Percentiles rank a stretch among this genome's conserved stretches.
Evolutionary conservation across 2,888 invertebrate genomes (phyloP).

Genomic region (Xanthostigma xanthostigma): DNA sequence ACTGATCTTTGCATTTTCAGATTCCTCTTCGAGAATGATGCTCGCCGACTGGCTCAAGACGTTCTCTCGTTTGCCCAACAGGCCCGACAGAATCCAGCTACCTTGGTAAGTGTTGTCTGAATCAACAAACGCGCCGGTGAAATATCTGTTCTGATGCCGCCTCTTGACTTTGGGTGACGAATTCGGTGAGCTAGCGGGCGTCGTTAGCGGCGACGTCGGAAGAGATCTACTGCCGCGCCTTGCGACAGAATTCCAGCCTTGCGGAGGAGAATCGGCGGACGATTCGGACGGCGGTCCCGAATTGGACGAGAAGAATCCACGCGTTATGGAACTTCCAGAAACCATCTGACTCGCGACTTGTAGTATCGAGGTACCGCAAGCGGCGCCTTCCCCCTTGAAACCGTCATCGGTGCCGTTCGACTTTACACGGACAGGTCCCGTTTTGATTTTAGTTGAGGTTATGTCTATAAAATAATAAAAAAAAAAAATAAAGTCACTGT

Average conservation of each 20-base stretch:
- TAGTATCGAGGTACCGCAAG: slow-evolving; percentile 49
- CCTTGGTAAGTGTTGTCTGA: slow-evolving; percentile 29
- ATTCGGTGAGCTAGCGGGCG: slow-evolving; percentile 43
- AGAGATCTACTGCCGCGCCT: slow-evolving; percentile 55
- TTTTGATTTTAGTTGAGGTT: slow-evolving; percentile 1
- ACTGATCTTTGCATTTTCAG: slow-evolving; percentile 18
- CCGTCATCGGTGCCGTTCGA: slow-evolving; percentile 57
- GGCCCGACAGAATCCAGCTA: slow-evolving; percentile 49
- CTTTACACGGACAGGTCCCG: slow-evolving; percentile 25
- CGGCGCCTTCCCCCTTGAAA: slow-evolving; percentile 50
- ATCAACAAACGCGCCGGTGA: slow-evolving; percentile 34
- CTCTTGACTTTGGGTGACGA: slow-evolving; percentile 38
- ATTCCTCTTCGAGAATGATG: slow-evolving; percentile 44
- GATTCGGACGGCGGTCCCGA: slow-evolving; percentile 16
- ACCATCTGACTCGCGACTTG: slow-evolving; percentile 45
- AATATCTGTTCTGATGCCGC: slow-evolving; percentile 40
- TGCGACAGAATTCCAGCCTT: slow-evolving; percentile 25
- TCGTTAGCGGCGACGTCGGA: slow-evolving; percentile 50
- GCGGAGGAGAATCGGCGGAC: slow-evolving; percentile 19
- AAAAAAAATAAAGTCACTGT: background rate
- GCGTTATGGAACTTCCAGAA: slow-evolving; percentile 26
- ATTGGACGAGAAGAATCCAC: slow-evolving; percentile 24
- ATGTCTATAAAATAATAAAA: background rate
- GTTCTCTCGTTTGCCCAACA: slow-evolving; percentile 48
- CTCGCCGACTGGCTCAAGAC: slow-evolving; percentile 35